phyloP scores from a whole-genome alignment of 1,140 invertebrate genomes.

The Battus philenor region DNA sequence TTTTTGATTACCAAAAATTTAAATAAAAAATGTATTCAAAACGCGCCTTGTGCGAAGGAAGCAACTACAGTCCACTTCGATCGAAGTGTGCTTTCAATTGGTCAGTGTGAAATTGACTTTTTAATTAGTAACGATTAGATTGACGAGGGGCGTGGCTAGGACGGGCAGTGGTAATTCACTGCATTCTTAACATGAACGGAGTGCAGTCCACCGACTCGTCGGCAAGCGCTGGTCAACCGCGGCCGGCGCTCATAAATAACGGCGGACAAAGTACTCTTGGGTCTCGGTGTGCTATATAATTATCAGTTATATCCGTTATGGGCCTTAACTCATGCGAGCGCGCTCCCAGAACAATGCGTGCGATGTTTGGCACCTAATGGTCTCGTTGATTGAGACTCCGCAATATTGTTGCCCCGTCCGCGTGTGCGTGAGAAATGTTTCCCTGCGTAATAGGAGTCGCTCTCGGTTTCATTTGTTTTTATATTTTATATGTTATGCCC shows the following conservation, averaged over 20 bases:
- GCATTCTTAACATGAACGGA: no score
- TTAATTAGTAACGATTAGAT: no score
- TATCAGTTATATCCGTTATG: slow-evolving; percentile 61
- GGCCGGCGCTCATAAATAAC: slow-evolving; percentile 44
- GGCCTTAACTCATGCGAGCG: slow-evolving; percentile 47
- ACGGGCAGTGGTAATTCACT: no score
- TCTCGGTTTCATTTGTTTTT: no score
- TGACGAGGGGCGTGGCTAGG: neutral
- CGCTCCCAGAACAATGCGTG: slow-evolving; percentile 52
- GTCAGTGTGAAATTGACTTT: no score
- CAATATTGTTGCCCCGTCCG: slow-evolving; percentile 39
- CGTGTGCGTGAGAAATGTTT: slow-evolving; percentile 7
- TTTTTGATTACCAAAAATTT: no score
- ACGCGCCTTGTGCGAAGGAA: no score
- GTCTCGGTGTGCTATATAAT: slow-evolving; percentile 55
- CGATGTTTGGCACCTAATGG: slow-evolving; percentile 54
- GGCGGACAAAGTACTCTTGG: slow-evolving; percentile 41
- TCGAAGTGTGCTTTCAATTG: no score
- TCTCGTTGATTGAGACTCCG: slow-evolving; percentile 44
- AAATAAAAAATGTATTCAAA: no score
- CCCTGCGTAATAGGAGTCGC: no score
- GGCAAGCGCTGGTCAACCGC: slow-evolving; percentile 29
- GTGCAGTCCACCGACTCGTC: neutral
- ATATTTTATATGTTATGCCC: no score
- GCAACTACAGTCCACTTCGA: no score